These are phyloP conservation scores for Triplophysa rosa DNA, from an alignment of 2,113 vertebrate genomes.

Conservation along the genomic window DNA sequence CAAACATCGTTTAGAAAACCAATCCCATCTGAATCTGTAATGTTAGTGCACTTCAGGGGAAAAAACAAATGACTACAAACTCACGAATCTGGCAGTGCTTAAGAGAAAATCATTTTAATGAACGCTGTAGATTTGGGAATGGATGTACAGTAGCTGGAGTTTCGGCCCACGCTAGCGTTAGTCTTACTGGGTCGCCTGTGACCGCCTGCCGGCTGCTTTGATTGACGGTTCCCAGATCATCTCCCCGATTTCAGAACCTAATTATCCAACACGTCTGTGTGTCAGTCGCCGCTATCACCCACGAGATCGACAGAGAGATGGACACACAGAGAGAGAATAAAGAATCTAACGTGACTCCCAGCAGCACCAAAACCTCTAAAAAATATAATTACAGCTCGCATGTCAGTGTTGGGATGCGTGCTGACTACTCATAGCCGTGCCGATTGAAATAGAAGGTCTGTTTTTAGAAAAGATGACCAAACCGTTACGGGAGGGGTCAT, in stretches of 20 bases:
- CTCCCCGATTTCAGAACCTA: constrained; percentile 71
- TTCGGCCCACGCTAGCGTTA: constrained; percentile 2
- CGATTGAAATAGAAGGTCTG: constrained; percentile 24
- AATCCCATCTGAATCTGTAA: too few relatives aligned
- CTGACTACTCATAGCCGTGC: background rate
- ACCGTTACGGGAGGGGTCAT: constrained; percentile 28
- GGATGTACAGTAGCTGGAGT: background rate
- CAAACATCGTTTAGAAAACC: too few relatives aligned
- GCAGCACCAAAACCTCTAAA: constrained; percentile 10
- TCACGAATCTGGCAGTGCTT: too few relatives aligned
- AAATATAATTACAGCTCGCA: constrained; percentile 44
- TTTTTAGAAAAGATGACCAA: constrained; percentile 38
- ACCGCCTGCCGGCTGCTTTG: constrained; percentile 30
- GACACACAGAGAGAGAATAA: constrained; percentile 19
- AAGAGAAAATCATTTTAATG: background rate
- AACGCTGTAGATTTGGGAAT: background rate
- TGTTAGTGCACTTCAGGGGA: too few relatives aligned
- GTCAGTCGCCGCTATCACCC: constrained; percentile 58
- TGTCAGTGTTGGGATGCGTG: constrained; percentile 2
- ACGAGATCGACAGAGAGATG: constrained; percentile 52
- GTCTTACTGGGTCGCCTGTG: constrained; percentile 22
- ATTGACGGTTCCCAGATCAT: constrained; percentile 71
- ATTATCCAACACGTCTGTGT: constrained; percentile 68
- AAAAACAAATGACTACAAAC: too few relatives aligned
- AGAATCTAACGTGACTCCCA: constrained; percentile 29